A percentile compares a stretch with the other conserved stretches of the same genome.
Evolutionary conservation across 2,797 vertebrate genomes (phyloP).

Genomic region (Hydrophis major): DNA sequence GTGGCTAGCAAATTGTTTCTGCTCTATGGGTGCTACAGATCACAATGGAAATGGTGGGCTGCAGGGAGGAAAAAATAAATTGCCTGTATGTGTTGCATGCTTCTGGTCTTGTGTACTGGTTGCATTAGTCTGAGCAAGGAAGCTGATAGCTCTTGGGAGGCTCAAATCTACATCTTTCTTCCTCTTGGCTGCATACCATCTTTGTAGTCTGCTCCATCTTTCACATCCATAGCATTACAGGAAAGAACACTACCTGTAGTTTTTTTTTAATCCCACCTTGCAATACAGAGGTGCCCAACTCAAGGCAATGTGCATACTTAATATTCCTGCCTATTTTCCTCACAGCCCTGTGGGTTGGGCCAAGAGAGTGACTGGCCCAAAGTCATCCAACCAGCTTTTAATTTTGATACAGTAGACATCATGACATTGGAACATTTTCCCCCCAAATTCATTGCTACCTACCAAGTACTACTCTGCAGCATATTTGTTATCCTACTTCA

Average conservation of each 20-base stretch:
- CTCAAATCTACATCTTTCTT: neutral
- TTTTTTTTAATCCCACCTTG: neutral
- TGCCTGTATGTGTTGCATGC: neutral
- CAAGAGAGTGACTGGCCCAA: neutral
- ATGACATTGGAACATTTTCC: neutral
- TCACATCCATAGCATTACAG: neutral
- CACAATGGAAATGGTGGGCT: neutral
- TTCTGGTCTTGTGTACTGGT: neutral
- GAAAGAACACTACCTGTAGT: neutral
- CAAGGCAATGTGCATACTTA: neutral
- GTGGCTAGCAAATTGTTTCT: neutral
- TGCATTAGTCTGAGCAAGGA: no score
- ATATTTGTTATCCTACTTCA: neutral
- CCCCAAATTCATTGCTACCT: neutral
- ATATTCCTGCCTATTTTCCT: neutral
- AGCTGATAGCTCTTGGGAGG: neutral
- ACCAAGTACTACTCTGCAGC: neutral
- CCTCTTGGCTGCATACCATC: neutral
- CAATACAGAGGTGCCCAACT: neutral
- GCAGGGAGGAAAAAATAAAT: neutral
- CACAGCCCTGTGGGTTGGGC: neutral
- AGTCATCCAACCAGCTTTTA: neutral
- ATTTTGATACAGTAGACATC: neutral
- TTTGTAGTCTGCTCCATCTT: neutral
- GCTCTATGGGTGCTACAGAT: neutral